Base-by-base conservation (phyloP, 2,888 invertebrate species). In the Epirrita christyi region DNA sequence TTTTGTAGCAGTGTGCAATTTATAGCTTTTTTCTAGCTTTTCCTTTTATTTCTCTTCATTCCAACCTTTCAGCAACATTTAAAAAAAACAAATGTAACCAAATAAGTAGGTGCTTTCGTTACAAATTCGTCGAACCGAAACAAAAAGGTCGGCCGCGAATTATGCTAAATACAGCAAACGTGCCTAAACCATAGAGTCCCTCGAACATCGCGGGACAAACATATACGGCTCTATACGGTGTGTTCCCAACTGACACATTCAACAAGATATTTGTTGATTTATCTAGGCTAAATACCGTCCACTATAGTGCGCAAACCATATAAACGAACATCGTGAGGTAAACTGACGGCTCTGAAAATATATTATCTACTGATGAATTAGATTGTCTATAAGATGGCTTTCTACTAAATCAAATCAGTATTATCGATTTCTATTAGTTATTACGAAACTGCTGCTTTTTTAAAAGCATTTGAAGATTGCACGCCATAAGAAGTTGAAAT, bases 151-250 rank as follows among this genome's bases (percentile, higher is more conserved):
- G 46, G 34, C 27, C 14, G 46, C 38, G 40, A 52, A 50, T 58
- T 59, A 63, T 63, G 61, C 58, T 61, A 63, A 61, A 47, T 50
- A 42, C 36, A 41, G 60, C 42, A 49, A 37, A 43, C 51, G 50
- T 32, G 55, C 51, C 46, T 48, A 37, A 50, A 46, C 49, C 54
- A 37, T 48, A 40, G 6, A 10, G 15, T 11, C 56, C 56, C 54
- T 50, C 14, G 10, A 27, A 40, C 49, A 38, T 27, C 37, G 50
- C 29, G 51, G n/a, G 50, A 57, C 53, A 43, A 11, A 15, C 36
- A n/a, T 32, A 32, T 32, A 32, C 32, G 9, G 32, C 32, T 32
- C 32, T 8, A n/a, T n/a, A 32, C 32, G 32, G 32, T 32, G 8
- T 9, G 32, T 9, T 32, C 32, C 32, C 32, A 7, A 32, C 32